Base-by-base conservation (phyloP, 2,113 vertebrate genomes). In the Willisornis vidua region DNA sequence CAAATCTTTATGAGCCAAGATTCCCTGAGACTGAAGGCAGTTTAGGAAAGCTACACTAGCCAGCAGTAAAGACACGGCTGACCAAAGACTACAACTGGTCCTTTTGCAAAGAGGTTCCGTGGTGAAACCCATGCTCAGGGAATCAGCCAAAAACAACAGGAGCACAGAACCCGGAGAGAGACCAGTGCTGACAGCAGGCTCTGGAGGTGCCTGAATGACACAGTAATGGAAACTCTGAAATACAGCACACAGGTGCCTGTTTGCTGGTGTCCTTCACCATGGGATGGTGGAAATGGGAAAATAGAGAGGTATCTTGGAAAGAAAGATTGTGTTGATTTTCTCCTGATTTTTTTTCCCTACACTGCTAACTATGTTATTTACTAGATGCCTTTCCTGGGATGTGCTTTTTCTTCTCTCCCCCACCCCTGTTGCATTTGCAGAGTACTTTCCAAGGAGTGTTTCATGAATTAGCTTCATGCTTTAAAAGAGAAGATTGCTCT, bases 391-490 rank as follows among this genome's bases (percentile, higher is more conserved):
- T 66, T 58, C 83, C 85, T 52, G 55, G 59, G 43, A 59, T 75
- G 62, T 88, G 77, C 85, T 85, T 89, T 90, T 92, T 55, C 65
- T 84, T 63, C 72, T 93, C 91, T 96, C 91, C 73, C 65, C 86
- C 83, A 88, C 75, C 95, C 76, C 92, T 93, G 80, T 89, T 92
- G 90, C 39, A 0, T 81, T 93, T 85, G 80, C 90, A 25, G 51
- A 94, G 87, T 37, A n/a, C 45, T 96, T 94, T 96, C 92, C 90
- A 79, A 84, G 5, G 76, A 83, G 90, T 66, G 87, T 94, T 70
- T 87, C 48, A 19, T 95, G 95, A 97, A 97, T 97, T 96, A 97
- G 96, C 96, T 91, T 71, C 49, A 70, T 93, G 88, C 92, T 91
- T 92, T 87, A 97, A 96, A 91, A 86, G 91, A 94, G 83, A 80